Evolutionary conservation across 2,113 vertebrate species (phyloP), one percentile per base, ranked within the genome.

Genomic region (Argyrosomus japonicus): DNA sequence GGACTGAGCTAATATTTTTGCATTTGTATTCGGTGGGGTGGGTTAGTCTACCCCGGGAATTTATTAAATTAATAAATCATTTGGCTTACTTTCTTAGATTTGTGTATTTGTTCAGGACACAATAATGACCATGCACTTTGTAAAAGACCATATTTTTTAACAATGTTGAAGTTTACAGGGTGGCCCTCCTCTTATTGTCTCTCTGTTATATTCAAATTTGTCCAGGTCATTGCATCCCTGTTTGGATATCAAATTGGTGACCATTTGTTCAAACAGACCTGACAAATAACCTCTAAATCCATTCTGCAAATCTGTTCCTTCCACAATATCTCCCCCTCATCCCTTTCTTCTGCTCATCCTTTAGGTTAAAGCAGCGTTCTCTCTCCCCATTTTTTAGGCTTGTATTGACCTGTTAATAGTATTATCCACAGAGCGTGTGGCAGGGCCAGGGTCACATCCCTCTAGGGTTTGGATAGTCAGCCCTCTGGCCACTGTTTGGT

Each of bases 351-450:
- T 82, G 36, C 73, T 79, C 81, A 73, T 77, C 53, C 56, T 89
- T 81, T 57, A 64, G 56, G 82, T 84, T 84, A 77, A 89, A 86
- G 56, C 79, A 73, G 65, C 6, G 32, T 71, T 15, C 73, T 36
- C 65, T 11, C 51, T 36, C 53, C 70, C 75, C 65, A 15, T 36
- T 78, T 90, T 79, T 77, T 60, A 9, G 85, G 81, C 67, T 62
- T 61, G 71, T 93, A 95, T 94, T 91, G 93, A 94, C 89, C 89
- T 88, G 86, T 87, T 95, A 93, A 94, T 91, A 88, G 87, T 83
- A 92, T 93, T 94, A 92, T 92, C 92, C 90, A 83, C 78, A 68
- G 91, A 93, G 92, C 85, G 92, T 93, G 92, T 93, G 91, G 87
- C 91, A 77, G 84, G 87, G 83, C 83, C 74, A 75, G 88, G 93